Conservation (phyloP, 2,113 vertebrate genomes). For the Canis aureus region DNA sequence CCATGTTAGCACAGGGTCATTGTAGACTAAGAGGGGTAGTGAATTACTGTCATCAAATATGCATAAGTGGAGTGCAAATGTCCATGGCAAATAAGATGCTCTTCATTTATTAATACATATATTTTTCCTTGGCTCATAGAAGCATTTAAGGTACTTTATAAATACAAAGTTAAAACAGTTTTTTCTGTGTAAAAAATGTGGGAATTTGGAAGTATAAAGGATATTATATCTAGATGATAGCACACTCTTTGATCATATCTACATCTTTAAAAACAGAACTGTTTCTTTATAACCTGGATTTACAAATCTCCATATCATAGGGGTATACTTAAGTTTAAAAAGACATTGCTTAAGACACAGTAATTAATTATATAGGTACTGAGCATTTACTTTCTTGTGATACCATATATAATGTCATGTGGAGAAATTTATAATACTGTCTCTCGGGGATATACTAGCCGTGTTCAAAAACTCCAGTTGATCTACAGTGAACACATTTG, state of each 20-base stretch:
- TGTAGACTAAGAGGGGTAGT: background rate
- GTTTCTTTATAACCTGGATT: background rate
- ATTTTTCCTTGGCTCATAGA: background rate
- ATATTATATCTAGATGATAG: background rate
- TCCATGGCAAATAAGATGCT: background rate
- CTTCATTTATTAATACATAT: background rate
- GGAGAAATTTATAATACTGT: background rate
- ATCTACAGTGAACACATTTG: background rate
- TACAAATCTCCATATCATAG: background rate
- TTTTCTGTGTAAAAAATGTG: background rate
- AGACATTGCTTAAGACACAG: background rate
- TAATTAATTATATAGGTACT: background rate
- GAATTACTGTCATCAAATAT: conserved; percentile 56
- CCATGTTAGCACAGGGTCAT: background rate
- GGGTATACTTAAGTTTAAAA: background rate
- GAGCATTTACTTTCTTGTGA: conserved; percentile 21
- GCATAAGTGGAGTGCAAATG: background rate
- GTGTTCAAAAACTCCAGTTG: background rate
- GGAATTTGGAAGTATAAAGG: background rate
- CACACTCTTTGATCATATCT: background rate
- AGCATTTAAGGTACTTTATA: background rate
- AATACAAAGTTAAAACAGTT: background rate
- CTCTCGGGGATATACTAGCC: background rate
- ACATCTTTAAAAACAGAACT: background rate
- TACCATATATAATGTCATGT: background rate